phyloP scores from a whole-genome alignment of 2,113 vertebrate genomes.

The Trogon melanurus region DNA sequence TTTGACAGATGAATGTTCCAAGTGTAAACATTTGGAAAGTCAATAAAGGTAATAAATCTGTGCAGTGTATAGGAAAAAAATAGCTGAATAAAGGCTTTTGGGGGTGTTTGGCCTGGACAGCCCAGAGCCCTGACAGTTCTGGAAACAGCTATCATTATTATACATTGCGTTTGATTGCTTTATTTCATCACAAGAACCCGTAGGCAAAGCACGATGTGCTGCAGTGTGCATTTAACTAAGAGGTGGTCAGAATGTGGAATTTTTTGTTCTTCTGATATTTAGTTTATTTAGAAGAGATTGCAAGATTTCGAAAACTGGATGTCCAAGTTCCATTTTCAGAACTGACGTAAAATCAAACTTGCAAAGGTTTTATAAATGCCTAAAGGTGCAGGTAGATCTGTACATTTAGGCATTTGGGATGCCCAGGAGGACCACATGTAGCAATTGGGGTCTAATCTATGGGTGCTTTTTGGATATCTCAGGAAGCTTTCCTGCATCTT shows the following conservation, averaged over 20 bases:
- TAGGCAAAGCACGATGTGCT: conserved; percentile 26
- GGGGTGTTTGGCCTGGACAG: neutral
- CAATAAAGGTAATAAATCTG: conserved; percentile 62
- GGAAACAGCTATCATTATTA: conserved; percentile 36
- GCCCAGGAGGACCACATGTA: neutral
- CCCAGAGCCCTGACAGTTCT: neutral
- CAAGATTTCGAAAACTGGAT: neutral
- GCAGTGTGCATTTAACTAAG: neutral
- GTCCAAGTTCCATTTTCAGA: neutral
- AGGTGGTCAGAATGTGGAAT: neutral
- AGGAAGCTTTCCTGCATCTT: neutral
- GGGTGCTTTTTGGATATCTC: neutral
- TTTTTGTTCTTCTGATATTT: neutral
- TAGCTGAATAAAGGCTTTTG: conserved; percentile 47
- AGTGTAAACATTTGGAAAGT: conserved; percentile 56
- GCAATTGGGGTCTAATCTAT: neutral
- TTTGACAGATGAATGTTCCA: conserved; percentile 51
- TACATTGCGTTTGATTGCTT: conserved; percentile 17
- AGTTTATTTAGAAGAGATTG: neutral
- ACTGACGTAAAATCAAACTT: neutral
- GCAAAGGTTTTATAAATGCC: neutral
- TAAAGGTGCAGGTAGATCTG: neutral
- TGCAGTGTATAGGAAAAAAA: neutral
- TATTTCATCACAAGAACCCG: neutral
- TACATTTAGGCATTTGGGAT: neutral